Evolutionary conservation across 2,113 vertebrate genomes (phyloP), one percentile per base, ranked within the genome.

Genomic region (Strigops habroptila): DNA sequence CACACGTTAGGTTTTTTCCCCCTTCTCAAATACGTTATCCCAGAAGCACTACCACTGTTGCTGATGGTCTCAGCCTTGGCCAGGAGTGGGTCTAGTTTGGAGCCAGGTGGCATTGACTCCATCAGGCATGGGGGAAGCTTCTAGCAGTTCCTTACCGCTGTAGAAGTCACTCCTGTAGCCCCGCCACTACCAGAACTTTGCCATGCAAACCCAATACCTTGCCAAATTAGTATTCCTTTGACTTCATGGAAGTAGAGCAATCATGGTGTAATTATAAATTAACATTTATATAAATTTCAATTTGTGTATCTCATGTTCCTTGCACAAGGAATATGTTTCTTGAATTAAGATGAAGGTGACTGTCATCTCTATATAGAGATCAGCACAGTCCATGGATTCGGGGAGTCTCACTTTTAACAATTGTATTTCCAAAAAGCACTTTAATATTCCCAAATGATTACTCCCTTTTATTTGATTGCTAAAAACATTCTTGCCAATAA

Each of bases 281-380:
- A 64, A 69, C 24, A 79, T 82, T 83, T 91, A 55, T 90, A 84
- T 60, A 59, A 67, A 82, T 88, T 94, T 92, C 17, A 84, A 31
- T 75, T 81, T 44, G 41, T 78, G 8, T 84, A 41, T 65, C 63
- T 77, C n/a, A 39, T 39, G 39, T 39, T 39, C 39, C 39, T 39
- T 39, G 39, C 39, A 39, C 39, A 39, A 91, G 52, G 59, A 63
- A 25, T 43, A 41, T 64, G 7, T 85, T 96, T 84, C 35, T 67
- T 75, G 53, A 92, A 82, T 84, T 63, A 76, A 84, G 77, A 63
- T 92, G 35, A 84, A 51, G 30, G 22, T 33, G 10, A 57, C 30
- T 57, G 13, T 85, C 28, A 22, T 78, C 41, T 69, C 49, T 60
- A 35, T 12, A 4, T 17, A 27, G 41, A 51, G 18, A 73, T 68